Conservation (phyloP, 2,888 invertebrate species). For the Drosophila meridiana region DNA sequence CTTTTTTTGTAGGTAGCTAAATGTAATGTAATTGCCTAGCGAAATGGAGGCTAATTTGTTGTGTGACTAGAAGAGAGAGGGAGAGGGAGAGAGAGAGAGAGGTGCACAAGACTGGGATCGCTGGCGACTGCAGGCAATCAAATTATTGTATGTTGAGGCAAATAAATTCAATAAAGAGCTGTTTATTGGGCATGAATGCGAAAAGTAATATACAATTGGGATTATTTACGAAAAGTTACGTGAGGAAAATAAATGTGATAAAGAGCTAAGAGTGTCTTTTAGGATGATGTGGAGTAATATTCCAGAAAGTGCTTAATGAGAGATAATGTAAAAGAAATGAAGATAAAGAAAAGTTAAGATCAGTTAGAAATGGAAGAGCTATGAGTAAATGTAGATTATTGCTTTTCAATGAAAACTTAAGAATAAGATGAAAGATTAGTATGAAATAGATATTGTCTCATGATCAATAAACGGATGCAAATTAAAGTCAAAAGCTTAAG, state of each 20-base stretch:
- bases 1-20: conserved; percentile 12
- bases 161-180: background rate
- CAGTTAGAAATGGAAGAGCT: background rate
- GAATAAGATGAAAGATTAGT: background rate
- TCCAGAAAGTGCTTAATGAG: background rate
- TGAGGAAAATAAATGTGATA: background rate
- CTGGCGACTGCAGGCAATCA: background rate
- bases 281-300: no score
- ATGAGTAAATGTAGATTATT: background rate
- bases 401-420: background rate
- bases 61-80: background rate
- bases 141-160: background rate
- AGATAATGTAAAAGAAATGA: background rate
- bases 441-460: background rate
- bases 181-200: background rate
- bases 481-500: background rate
- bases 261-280: background rate
- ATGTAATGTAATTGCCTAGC: conserved; percentile 42
- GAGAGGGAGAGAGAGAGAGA: background rate
- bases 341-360: background rate
- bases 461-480: background rate
- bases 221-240: background rate
- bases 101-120: background rate
- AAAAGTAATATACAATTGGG: conserved; percentile 2
- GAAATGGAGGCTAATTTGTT: conserved; percentile 23